These are phyloP conservation scores for Channallabes apus DNA, from an alignment of 2,797 vertebrate genomes.

Conservation along the genomic window DNA sequence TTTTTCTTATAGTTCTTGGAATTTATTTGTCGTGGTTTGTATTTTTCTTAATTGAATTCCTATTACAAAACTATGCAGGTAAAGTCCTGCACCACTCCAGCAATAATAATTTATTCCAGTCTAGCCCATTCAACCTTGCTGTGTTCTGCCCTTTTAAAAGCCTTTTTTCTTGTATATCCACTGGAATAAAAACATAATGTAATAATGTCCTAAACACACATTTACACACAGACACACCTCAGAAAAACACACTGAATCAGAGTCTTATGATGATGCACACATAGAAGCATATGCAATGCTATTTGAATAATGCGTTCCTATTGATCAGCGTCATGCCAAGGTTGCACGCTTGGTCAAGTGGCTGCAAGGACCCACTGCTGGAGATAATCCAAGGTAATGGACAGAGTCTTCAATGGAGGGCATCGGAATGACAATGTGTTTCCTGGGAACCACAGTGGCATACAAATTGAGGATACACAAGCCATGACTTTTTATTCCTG, in stretches of 20 bases:
- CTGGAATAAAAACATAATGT: neutral
- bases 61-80: neutral
- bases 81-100: neutral
- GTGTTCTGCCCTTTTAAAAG: neutral
- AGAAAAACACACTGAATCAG: neutral
- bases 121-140: neutral
- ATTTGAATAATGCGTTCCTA: constrained; percentile 25
- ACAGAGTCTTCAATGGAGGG: constrained; percentile 46
- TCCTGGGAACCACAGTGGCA: constrained; percentile 28
- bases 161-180: neutral
- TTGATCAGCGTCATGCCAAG: constrained; percentile 44
- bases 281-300: neutral
- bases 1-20: neutral
- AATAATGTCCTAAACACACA: neutral
- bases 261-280: neutral
- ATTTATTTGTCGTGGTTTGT: neutral
- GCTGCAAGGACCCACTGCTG: constrained; percentile 32
- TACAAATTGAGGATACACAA: constrained; percentile 9
- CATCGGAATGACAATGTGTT: constrained; percentile 42
- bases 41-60: neutral
- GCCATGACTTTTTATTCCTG: constrained; percentile 24
- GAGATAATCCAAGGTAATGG: constrained; percentile 47
- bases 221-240: neutral
- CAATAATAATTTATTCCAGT: too few species aligned
- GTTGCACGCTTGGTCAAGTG: constrained; percentile 39